A percentile compares a stretch with the other conserved stretches of the same genome.
phyloP scores from a whole-genome alignment of 2,888 invertebrate species.

The Hirtodrosophila duncani region DNA sequence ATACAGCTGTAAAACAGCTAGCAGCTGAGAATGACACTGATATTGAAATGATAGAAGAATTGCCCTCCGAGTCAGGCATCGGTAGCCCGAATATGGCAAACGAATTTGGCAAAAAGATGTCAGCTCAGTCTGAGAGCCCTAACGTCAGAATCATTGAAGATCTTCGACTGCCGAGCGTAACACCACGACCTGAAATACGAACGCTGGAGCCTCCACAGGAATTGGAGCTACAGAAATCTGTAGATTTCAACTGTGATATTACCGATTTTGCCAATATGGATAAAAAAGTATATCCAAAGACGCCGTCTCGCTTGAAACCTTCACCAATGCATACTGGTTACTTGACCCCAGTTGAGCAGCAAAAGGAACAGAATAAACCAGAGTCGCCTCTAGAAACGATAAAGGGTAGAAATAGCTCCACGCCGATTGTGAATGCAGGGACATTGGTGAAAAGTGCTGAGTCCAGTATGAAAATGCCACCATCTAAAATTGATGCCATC shows the following conservation, averaged over 20 bases:
- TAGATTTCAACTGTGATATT: slow-evolving; percentile 43
- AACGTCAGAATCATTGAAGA: not conserved
- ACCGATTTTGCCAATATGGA: not conserved
- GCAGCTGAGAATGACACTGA: too few relatives aligned
- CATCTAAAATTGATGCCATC: slow-evolving; percentile 42
- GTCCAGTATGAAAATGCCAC: slow-evolving; percentile 12
- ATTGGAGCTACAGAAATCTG: slow-evolving; percentile 24
- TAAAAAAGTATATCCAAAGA: slow-evolving; percentile 22
- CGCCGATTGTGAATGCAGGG: slow-evolving; percentile 35
- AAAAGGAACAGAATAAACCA: not conserved
- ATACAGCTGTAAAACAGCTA: too few relatives aligned
- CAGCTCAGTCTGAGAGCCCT: too few relatives aligned
- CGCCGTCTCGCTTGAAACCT: slow-evolving; percentile 22
- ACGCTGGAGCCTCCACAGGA: not conserved
- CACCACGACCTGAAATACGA: slow-evolving; percentile 12
- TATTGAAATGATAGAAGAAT: too few relatives aligned
- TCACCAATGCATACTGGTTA: too few relatives aligned
- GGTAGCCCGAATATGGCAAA: too few relatives aligned
- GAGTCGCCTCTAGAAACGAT: slow-evolving; percentile 23
- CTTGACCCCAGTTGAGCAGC: not conserved
- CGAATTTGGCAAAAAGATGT: too few relatives aligned
- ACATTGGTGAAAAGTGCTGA: not conserved
- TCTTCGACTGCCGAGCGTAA: slow-evolving; percentile 2
- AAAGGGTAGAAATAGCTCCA: slow-evolving; percentile 47
- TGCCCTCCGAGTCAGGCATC: too few relatives aligned